Conservation (phyloP, 2,113 vertebrate species). For the Lycocorax pyrrhopterus region DNA sequence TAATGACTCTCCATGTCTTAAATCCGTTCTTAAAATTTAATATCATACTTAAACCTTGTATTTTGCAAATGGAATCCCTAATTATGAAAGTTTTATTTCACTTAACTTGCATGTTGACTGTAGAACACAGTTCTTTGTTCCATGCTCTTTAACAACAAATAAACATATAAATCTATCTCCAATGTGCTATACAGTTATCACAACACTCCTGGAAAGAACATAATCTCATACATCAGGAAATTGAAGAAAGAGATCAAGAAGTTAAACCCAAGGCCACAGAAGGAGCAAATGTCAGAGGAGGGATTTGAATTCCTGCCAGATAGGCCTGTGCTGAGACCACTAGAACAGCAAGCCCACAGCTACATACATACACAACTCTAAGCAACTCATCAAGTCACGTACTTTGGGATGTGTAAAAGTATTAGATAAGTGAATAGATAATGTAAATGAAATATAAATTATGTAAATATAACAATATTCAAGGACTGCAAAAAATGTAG, state of each 20-base stretch:
- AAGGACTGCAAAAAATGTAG: constrained; percentile 48
- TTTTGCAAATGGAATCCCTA: not conserved
- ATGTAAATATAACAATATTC: constrained; percentile 54
- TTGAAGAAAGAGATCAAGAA: constrained; percentile 10
- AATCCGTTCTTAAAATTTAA: not conserved
- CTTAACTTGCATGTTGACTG: not conserved
- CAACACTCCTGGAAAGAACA: constrained; percentile 26
- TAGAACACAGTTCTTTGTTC: not conserved
- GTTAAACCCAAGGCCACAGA: constrained; percentile 56
- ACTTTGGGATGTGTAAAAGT: constrained; percentile 40
- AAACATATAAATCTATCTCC: not conserved
- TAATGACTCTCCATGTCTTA: not conserved
- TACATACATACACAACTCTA: constrained; percentile 46
- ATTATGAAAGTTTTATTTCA: not conserved
- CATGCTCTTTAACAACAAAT: not conserved
- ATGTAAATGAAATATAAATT: constrained; percentile 54
- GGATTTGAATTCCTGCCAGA: constrained; percentile 32
- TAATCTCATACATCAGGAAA: not conserved
- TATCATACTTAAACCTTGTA: not conserved
- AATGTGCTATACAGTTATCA: constrained; percentile 47
- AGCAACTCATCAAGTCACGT: constrained; percentile 39
- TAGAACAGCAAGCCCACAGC: constrained; percentile 54
- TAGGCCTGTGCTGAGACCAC: constrained; percentile 63
- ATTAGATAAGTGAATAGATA: constrained; percentile 28
- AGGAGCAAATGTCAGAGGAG: constrained; percentile 54